Evolutionary conservation across 2,797 vertebrate genomes (phyloP), one percentile per base, ranked within the genome.

Genomic region (Ceryle rudis): DNA sequence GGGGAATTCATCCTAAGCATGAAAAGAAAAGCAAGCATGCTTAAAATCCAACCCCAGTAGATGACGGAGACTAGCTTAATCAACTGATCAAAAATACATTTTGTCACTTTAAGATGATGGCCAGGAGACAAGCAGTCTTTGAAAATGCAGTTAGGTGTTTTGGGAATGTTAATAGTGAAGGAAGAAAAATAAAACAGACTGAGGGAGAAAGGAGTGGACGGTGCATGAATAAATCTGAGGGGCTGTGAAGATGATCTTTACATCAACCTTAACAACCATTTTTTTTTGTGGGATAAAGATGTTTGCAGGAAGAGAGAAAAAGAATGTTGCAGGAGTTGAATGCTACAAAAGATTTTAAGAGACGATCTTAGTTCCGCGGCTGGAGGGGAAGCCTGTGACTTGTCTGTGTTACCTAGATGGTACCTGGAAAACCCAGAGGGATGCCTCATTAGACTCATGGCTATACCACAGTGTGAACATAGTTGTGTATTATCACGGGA

Each of bases 71-170:
- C 14, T 35, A 26, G 4, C 47, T 75, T 90, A 28, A 86, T 19
- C n/a, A 84, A n/a, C 29, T 21, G 58, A 90, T 81, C 31, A 86
- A 86, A 95, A 31, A 72, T 33, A 35, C 11, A 31, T 86, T 86
- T 93, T 90, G 46, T 90, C 77, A 92, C 28, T 37, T 81, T 14
- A 86, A 42, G 58, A 29, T 83, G 66, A 89, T 70, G 39, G 15
- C 11, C 41, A 67, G 25, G 19, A 94, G 70, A 69, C 15, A 72
- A 90, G 26, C 1, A 2, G 42, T 22, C 70, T 92, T 96, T 77
- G 42, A 84, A 95, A 92, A 82, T 46, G 14, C 17, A 39, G 37
- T 81, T 84, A 81, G 14, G 22, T 84, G 14, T 31, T 90, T 46
- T 16, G 29, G 18, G 19, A 79, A 79, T 70, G 18, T 11, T 11